phyloP scores from a whole-genome alignment of 1,140 invertebrate genomes.

The Globodera rostochiensis region DNA sequence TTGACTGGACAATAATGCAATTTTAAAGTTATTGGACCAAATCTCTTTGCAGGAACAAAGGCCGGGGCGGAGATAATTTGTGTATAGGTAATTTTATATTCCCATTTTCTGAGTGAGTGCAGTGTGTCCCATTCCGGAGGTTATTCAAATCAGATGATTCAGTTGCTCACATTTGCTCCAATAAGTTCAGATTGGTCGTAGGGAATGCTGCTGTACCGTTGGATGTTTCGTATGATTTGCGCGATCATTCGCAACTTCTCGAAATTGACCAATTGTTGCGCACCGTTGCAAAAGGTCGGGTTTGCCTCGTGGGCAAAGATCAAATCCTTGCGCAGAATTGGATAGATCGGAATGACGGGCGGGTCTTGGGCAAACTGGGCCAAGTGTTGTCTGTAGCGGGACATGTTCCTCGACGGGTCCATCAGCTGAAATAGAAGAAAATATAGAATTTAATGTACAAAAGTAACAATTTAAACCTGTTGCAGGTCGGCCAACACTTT shows the following conservation, averaged over 20 bases:
- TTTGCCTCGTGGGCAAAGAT: conserved; percentile 97
- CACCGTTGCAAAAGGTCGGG: conserved; percentile 82
- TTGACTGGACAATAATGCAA: neutral
- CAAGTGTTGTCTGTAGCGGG: conserved; percentile 91
- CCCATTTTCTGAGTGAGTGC: too few species aligned
- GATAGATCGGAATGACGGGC: conserved; percentile 67
- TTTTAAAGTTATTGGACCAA: neutral
- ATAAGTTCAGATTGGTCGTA: conserved; percentile 64
- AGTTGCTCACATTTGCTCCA: conserved; percentile 1
- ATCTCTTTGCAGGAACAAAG: too few species aligned
- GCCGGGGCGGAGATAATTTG: too few species aligned
- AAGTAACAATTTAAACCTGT: conserved; percentile 9
- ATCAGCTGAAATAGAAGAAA: conserved; percentile 37
- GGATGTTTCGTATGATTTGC: conserved; percentile 89
- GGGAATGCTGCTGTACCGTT: conserved; percentile 67
- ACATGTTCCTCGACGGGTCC: conserved; percentile 96
- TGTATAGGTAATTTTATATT: too few species aligned
- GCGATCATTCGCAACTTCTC: conserved; percentile 98
- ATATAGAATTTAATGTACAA: conserved; percentile 23
- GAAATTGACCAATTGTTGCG: conserved; percentile 83
- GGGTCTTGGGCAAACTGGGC: conserved; percentile 70
- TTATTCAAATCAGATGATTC: neutral
- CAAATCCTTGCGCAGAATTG: conserved; percentile 80
- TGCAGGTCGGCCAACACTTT: conserved; percentile 77
- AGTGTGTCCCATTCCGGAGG: too few species aligned